Evolutionary conservation across 2,113 vertebrate genomes (phyloP).

Genomic region (Maccullochella peelii): DNA sequence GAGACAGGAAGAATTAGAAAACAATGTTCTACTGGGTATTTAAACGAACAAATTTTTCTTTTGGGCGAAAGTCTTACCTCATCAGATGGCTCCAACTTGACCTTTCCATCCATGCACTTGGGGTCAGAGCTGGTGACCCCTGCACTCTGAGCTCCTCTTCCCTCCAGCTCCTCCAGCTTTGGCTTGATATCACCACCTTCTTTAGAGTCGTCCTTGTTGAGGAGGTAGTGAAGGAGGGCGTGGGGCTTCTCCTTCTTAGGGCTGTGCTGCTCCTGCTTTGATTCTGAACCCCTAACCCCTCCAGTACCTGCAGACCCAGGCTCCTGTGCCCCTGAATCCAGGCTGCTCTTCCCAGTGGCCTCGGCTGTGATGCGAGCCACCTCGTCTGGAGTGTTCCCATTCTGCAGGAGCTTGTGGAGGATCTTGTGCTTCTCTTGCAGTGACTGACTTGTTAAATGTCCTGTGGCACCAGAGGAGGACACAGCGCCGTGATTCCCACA

Average conservation of each 20-base stretch:
- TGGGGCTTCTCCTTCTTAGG: slow-evolving; percentile 96
- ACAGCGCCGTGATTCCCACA: slow-evolving; percentile 84
- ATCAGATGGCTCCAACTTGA: slow-evolving; percentile 91
- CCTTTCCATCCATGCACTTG: slow-evolving; percentile 86
- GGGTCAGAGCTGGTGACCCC: slow-evolving; percentile 84
- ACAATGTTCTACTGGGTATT: neutral
- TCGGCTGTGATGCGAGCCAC: slow-evolving; percentile 97
- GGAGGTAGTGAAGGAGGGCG: slow-evolving; percentile 93
- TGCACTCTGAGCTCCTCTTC: slow-evolving; percentile 81
- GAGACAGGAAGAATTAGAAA: slow-evolving; percentile 10
- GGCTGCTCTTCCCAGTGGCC: slow-evolving; percentile 92
- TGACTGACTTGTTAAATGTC: slow-evolving; percentile 85
- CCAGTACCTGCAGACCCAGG: slow-evolving; percentile 82
- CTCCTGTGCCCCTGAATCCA: slow-evolving; percentile 85
- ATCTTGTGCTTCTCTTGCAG: slow-evolving; percentile 98
- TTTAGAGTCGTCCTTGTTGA: slow-evolving; percentile 95
- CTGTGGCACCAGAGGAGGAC: slow-evolving; percentile 83
- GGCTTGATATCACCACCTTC: slow-evolving; percentile 90
- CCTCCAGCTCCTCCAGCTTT: slow-evolving; percentile 88
- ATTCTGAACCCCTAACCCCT: slow-evolving; percentile 70
- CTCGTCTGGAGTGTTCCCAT: slow-evolving; percentile 96
- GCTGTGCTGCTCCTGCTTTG: slow-evolving; percentile 94
- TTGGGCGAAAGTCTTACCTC: slow-evolving; percentile 83
- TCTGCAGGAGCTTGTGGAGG: slow-evolving; percentile 96
- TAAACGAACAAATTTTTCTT: neutral